These are phyloP conservation scores for Antidorcas marsupialis DNA, from an alignment of 2,113 vertebrate species.

Conservation along the genomic window DNA sequence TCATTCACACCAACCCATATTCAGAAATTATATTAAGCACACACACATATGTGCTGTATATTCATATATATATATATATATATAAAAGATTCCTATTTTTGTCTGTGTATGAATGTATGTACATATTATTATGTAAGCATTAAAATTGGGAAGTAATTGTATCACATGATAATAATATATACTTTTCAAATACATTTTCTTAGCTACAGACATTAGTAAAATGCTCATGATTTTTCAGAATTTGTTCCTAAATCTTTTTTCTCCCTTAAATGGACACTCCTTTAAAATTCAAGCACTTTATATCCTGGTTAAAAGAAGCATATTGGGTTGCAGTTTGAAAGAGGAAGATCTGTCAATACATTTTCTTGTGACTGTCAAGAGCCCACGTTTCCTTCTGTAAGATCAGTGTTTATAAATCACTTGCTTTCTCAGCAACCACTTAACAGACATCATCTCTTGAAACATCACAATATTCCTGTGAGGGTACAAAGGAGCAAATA, in stretches of 20 bases:
- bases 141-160: not conserved
- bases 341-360: not conserved
- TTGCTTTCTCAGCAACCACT: constrained; percentile 51
- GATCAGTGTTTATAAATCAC: constrained; percentile 54
- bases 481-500: constrained; percentile 14
- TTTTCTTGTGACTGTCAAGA: constrained; percentile 51
- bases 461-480: constrained; percentile 37
- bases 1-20: not conserved
- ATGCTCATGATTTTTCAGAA: constrained; percentile 14
- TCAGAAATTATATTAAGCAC: constrained; percentile 6
- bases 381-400: not conserved
- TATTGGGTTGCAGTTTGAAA: not conserved
- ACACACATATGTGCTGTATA: not conserved
- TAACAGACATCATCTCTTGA: constrained; percentile 37
- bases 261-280: not conserved
- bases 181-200: not conserved
- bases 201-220: not conserved
- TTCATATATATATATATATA: not conserved
- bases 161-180: not conserved
- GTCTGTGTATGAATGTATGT: not conserved
- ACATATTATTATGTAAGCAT: not conserved
- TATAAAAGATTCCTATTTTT: not conserved
- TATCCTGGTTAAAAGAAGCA: not conserved
- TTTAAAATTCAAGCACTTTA: not conserved
- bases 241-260: not conserved